phyloP scores from a whole-genome alignment of 1,140 invertebrate species.

The Triops longicaudatus region DNA sequence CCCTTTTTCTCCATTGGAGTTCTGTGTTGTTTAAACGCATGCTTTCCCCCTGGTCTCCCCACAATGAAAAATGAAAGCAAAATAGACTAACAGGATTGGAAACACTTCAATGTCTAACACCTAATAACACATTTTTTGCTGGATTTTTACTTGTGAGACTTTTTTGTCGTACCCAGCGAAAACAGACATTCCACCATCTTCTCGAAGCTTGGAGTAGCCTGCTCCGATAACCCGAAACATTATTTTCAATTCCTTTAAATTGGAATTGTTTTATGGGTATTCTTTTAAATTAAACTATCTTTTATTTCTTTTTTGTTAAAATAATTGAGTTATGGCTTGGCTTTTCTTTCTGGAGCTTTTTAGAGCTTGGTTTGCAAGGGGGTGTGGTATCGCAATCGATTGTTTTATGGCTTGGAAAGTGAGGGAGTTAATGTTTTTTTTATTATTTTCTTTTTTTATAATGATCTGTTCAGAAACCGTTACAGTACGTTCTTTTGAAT shows the following conservation, averaged over 20 bases:
- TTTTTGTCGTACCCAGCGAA: not conserved
- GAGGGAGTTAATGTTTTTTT: not conserved
- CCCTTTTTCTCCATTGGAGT: not conserved
- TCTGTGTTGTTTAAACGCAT: not conserved
- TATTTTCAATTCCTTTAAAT: not conserved
- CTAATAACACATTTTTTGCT: not conserved
- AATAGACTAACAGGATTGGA: not conserved
- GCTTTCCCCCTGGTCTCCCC: not conserved
- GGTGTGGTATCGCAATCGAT: not conserved
- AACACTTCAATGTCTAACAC: not conserved
- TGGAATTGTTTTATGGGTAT: not conserved
- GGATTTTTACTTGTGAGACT: not conserved
- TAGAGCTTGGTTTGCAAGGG: not conserved
- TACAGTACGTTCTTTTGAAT: not conserved
- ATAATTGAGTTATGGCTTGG: not conserved
- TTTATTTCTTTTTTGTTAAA: too few species aligned
- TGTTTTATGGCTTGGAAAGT: not conserved
- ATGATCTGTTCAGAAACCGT: too few species aligned
- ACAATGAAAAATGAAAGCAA: not conserved
- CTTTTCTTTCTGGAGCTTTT: not conserved
- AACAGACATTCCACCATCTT: not conserved
- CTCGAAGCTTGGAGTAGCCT: constrained; percentile 1
- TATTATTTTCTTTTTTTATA: not conserved
- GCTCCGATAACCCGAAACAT: not conserved
- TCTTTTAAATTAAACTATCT: not conserved